A percentile compares a stretch with the other conserved stretches of the same genome.
Evolutionary conservation across 2,888 invertebrate species (phyloP).

Genomic region (Maniola hyperantus): DNA sequence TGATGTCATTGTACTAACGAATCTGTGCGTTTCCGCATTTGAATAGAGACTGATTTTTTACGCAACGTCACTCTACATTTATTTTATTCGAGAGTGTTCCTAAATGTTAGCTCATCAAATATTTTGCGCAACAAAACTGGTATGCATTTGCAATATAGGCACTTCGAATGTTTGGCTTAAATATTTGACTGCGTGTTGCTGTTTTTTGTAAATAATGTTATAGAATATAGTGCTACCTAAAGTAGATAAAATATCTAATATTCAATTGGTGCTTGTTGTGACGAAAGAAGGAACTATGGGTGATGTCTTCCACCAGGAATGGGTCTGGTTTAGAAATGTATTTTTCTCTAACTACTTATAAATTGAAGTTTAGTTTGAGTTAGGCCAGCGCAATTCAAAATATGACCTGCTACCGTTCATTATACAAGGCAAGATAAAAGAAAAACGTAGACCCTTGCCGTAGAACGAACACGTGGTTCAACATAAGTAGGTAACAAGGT

Average conservation of each 20-base stretch:
- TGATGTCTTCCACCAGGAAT: too few species aligned
- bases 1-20: conserved; percentile 26
- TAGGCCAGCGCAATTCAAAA: too few species aligned
- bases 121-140: conserved; percentile 27
- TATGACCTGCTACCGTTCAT: too few species aligned
- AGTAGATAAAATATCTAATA: not conserved
- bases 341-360: too few species aligned
- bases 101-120: conserved; percentile 35
- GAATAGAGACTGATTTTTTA: conserved; percentile 31
- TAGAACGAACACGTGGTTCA: too few species aligned
- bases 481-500: too few species aligned
- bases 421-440: too few species aligned
- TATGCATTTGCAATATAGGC: conserved; percentile 2
- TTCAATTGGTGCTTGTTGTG: not conserved
- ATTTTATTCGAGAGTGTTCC: conserved; percentile 28
- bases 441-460: too few species aligned
- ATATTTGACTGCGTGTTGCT: not conserved
- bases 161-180: not conserved
- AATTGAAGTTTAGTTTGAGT: too few species aligned
- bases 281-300: not conserved
- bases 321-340: too few species aligned
- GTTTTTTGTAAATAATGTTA: not conserved
- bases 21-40: conserved; percentile 21
- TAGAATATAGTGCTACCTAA: not conserved
- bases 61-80: conserved; percentile 23